Evolutionary conservation across 1,140 invertebrate species (phyloP).

Genomic region (Drosophila baimaii): DNA sequence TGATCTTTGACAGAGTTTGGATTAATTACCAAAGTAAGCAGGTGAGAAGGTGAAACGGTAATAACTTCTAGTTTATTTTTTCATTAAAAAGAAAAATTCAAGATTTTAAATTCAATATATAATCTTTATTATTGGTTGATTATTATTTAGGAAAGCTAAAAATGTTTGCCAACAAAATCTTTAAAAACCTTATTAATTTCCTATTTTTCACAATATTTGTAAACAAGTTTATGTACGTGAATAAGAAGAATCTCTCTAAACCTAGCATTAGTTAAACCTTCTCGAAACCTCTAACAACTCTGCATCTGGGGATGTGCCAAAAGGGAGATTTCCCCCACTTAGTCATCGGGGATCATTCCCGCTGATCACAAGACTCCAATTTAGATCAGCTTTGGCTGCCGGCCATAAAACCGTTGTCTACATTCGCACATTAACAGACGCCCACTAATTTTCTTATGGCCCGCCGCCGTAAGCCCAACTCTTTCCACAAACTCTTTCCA

Average conservation of each 20-base stretch:
- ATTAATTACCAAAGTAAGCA: neutral
- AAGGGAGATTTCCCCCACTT: slow-evolving; percentile 22
- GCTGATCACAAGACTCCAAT: slow-evolving; percentile 64
- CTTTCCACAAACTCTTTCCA: slow-evolving; percentile 47
- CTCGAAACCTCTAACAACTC: neutral
- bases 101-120: neutral
- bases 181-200: neutral
- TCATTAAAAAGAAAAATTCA: neutral
- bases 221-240: neutral
- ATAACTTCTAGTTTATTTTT: neutral
- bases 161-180: no score
- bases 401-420: slow-evolving; percentile 41
- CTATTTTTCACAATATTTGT: neutral
- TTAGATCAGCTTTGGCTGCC: slow-evolving; percentile 48
- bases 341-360: slow-evolving; percentile 33
- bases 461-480: slow-evolving; percentile 33
- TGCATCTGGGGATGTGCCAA: neutral
- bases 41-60: neutral
- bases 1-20: neutral
- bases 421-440: slow-evolving; percentile 69
- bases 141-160: no score
- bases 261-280: neutral
- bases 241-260: neutral
- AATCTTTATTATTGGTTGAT: neutral
- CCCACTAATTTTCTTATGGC: slow-evolving; percentile 70